These are phyloP conservation scores for Deladenus siricidicola DNA, from an alignment of 2,888 invertebrate species.

Conservation along the genomic window DNA sequence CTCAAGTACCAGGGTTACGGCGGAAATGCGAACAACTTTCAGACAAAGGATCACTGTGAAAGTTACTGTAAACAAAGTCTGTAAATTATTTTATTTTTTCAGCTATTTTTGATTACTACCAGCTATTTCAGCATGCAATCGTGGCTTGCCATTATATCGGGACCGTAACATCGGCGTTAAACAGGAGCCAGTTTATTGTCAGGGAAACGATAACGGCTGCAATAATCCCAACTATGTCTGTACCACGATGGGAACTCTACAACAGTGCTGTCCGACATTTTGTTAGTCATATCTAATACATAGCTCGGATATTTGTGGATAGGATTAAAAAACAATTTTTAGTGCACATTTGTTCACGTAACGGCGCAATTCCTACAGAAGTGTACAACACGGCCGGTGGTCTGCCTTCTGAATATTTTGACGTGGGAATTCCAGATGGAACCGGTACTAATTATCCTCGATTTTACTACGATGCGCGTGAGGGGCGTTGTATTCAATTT, in stretches of 20 bases:
- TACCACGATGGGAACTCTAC: conserved; percentile 51
- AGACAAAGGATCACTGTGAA: conserved; percentile 53
- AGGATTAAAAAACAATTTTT: neutral
- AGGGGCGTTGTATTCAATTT: conserved; percentile 51
- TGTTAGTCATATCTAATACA: conserved; percentile 23
- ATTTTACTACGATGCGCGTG: conserved; percentile 50
- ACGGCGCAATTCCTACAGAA: conserved; percentile 51
- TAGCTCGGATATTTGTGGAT: neutral
- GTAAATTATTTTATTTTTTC: conserved; percentile 12
- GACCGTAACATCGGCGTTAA: conserved; percentile 52
- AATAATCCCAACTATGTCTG: conserved; percentile 52
- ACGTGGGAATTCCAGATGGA: conserved; percentile 52
- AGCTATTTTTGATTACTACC: neutral
- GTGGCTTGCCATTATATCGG: conserved; percentile 51
- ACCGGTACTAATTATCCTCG: conserved; percentile 42
- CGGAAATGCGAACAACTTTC: conserved; percentile 50
- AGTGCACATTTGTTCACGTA: conserved; percentile 48
- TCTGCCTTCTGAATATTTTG: conserved; percentile 50
- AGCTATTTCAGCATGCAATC: conserved; percentile 49
- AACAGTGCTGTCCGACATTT: conserved; percentile 52
- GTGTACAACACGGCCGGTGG: conserved; percentile 53
- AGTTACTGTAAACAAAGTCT: conserved; percentile 53
- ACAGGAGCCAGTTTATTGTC: conserved; percentile 52
- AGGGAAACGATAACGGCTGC: conserved; percentile 51
- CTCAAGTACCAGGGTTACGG: conserved; percentile 49